Evolutionary conservation across 2,888 invertebrate genomes (phyloP), one percentile per base, ranked within the genome.

Genomic region (Biston betularia): DNA sequence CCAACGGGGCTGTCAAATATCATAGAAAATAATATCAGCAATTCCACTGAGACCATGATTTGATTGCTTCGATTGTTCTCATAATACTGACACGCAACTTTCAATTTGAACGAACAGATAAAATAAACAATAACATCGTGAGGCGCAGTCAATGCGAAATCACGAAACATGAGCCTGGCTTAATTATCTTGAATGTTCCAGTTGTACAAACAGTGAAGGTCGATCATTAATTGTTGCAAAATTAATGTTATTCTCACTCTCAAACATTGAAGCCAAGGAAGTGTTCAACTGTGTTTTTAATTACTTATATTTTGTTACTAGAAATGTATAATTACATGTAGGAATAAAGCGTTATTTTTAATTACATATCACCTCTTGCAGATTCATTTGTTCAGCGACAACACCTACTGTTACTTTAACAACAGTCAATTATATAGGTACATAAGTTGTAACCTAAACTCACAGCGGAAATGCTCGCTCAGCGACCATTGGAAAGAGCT

Each of bases 151-250:
- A 35, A 70, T 69, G 56, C 62, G 58, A 65, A 71, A 65, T 67
- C 60, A 56, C 69, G 56, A 68, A 76, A 72, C 40, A 66, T 67
- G 49, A 65, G 48, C 62, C 52, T 55, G 38, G 70, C 62, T 68
- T 71, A 70, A 75, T 73, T 75, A 73, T 71, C 68, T 68, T 69
- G 60, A 73, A 69, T 66, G 70, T 65, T 65, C 42, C 24, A 46
- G 46, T 60, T 42, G 48, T 45, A 54, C 54, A 56, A 42, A 68
- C 46, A 63, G 50, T 35, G 45, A 34, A 38, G 24, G 6, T 63
- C 38, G 45, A 49, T 45, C 45, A 59, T 49, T 66, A 66, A 66
- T 66, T 66, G 53, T 33, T 48, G 40, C 44, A 38, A 65, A 79
- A 76, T 75, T 75, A 54, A 59, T 70, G 68, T 74, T 72, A 68